A percentile compares a stretch with the other conserved stretches of the same genome.
phyloP scores from a whole-genome alignment of 2,888 invertebrate genomes.

The Scelioninae gen. 1 region DNA sequence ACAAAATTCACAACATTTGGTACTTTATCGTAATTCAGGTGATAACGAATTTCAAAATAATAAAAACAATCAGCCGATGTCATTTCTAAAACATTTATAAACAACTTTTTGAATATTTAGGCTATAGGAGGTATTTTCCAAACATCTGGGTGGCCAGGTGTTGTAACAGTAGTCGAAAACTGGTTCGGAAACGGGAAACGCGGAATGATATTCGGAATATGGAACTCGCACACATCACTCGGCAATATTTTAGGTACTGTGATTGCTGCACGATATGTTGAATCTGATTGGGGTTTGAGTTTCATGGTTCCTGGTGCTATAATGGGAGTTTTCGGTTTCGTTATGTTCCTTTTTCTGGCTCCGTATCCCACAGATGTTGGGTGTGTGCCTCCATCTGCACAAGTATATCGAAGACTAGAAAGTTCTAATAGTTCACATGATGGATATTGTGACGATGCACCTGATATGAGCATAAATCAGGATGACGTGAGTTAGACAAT shows the following conservation, averaged over 20 bases:
- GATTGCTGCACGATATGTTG: constrained; percentile 95
- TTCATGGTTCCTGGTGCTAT: constrained; percentile 96
- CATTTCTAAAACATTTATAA: no score
- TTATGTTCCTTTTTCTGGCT: constrained; percentile 93
- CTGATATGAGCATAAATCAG: constrained; percentile 60
- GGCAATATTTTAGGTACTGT: constrained; percentile 97
- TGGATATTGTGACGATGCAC: constrained; percentile 70
- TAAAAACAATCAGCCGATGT: neutral
- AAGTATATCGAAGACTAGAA: constrained; percentile 78
- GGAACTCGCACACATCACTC: constrained; percentile 98
- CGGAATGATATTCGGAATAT: constrained; percentile 96
- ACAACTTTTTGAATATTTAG: no score
- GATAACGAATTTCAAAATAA: constrained; percentile 42
- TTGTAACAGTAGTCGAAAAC: constrained; percentile 95
- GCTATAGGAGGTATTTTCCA: constrained; percentile 93
- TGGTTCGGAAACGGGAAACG: constrained; percentile 97
- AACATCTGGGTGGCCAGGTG: constrained; percentile 98
- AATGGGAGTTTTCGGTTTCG: constrained; percentile 89
- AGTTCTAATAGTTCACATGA: constrained; percentile 78
- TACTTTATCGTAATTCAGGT: constrained; percentile 95
- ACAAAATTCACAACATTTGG: constrained; percentile 91
- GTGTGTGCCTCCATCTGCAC: constrained; percentile 83
- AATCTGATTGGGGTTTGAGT: constrained; percentile 94
- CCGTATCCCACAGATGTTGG: constrained; percentile 93
- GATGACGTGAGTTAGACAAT: constrained; percentile 78